Evolutionary conservation across 2,113 vertebrate genomes (phyloP), one percentile per base, ranked within the genome.

Genomic region (Hippocampus abdominalis): DNA sequence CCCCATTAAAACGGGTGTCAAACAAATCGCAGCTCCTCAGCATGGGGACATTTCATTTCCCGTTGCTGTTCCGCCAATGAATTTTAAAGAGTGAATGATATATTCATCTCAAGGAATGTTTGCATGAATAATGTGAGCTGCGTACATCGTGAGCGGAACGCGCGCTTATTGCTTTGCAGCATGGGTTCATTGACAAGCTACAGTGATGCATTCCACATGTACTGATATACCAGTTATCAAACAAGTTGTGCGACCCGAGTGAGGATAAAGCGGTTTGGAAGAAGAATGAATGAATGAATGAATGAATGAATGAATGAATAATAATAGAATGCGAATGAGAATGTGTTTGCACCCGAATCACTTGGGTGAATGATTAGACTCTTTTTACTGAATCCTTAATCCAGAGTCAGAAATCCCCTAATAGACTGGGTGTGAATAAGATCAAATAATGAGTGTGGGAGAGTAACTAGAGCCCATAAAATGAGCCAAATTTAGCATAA

Each of bases 121-220:
- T 46, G 10, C 53, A 79, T 12, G 57, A 46, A 74, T 72, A 78
- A 83, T 68, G 70, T 16, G 42, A 87, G 59, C 40, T 72, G 72
- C 76, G 69, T 77, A 60, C 77, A 48, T 66, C 68, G 82, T 74
- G 74, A 77, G 71, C 70, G 61, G 29, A 36, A 67, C 66, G 42
- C 59, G 27, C 63, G 64, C 64, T 69, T 18, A 44, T 81, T 75
- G 23, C 59, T 42, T 76, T 2, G 56, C 81, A 80, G 72, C 39
- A 71, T 66, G 69, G 71, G 79, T 81, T 83, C 84, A 83, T 76
- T 78, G 74, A 79, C 64, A 73, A 68, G 75, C 69, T 54, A 32
- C 6, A 18, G 10, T 32, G 39, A 68, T 73, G 61, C 68, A 81
- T 72, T 84, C 61, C 69, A 69, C 81, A 74, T 70, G 64, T 64